Evolutionary conservation across 2,113 vertebrate species (phyloP), one percentile per base, ranked within the genome.

Genomic region (Neotragus moschatus): DNA sequence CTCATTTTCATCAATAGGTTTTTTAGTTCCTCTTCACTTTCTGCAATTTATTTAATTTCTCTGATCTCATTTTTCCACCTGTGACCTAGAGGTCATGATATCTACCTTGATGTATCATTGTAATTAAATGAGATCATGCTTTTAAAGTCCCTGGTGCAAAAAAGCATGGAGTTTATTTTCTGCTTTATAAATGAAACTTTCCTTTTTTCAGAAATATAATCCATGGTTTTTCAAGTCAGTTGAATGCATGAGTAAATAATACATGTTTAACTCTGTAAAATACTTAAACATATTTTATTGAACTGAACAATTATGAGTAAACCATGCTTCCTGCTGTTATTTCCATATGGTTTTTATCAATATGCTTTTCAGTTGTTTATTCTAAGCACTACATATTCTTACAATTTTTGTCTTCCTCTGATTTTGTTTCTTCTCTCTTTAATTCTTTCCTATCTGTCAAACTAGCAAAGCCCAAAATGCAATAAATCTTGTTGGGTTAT

Each of bases 281-380:
- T 90, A 80, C 26, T 95, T 97, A 9, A 66, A 94, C 91, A 70
- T 55, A 19, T 91, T 97, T 8, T 80, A 84, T 81, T 96, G 53
- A 63, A 97, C 49, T 87, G 23, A 1, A 7, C 9, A 77, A 12
- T 51, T 55, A 23, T 53, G 77, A 63, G 39, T 51, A 61, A 90
- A 90, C 60, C 60, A 85, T 86, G 28, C 84, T 96, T 79, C 47
- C 60, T 36, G 36, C 39, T 73, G 8, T 58, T 94, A 82, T 77
- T 82, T 95, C 47, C 39, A 53, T 88, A 84, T 43, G 28, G 26
- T 21, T 92, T 87, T 88, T 82, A 58, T 90, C 81, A 90, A 86
- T 60, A 90, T 63, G 56, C 12, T 88, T 82, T 90, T 84, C 66
- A 85, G 80, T 21, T 96, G 12, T 92, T 91, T 79, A 56, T 51